Base-by-base conservation (phyloP, 1,140 invertebrate species). In the Patella vulgata region DNA sequence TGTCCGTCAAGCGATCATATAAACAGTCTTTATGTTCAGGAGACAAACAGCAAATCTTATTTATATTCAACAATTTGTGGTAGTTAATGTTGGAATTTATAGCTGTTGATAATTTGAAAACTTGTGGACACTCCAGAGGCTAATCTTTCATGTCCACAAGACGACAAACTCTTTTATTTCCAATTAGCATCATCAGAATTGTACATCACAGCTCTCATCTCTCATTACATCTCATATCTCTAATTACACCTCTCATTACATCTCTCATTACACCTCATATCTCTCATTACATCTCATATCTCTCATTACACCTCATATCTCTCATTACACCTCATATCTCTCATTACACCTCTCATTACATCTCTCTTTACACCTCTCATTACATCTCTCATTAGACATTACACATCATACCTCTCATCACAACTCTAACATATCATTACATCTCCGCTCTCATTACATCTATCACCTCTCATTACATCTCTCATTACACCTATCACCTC, bases 301-400 rank as follows among this genome's bases (percentile, higher is more conserved):
- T 25, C 14, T 1, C 21, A 48, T 33, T 50, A 27, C 36, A 30
- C 52, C 57, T 30, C 47, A 19, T 48, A 53, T 42, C 43, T 39
- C 27, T 30, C 27, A 0, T 21, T 19, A 33, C 3, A 36, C 44
- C 50, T 46, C 39, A 3, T 59, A 28, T 50, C 46, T 21, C 57
- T 47, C 42, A n/a, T 31, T 31, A 14, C n/a, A 3, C 23, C 46
- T 50, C 44, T 27, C 25, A 8, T 21, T 30, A 14, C 23, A 17
- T 42, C 25, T 42, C 53, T 42, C 36, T 42, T 31, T 36, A 27
- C 28, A 19, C 31, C n/a, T 50, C 42, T 53, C 31, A 17, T 47
- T 28, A 25, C 36, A 19, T 25, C 36, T 40, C 40, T n/a, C 39
- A 11, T n/a, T 40, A 40, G 39, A 12, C 39, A 12, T 40, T 40